Evolutionary conservation across 2,888 invertebrate species (phyloP).

Genomic region (Celastrina argiolus): DNA sequence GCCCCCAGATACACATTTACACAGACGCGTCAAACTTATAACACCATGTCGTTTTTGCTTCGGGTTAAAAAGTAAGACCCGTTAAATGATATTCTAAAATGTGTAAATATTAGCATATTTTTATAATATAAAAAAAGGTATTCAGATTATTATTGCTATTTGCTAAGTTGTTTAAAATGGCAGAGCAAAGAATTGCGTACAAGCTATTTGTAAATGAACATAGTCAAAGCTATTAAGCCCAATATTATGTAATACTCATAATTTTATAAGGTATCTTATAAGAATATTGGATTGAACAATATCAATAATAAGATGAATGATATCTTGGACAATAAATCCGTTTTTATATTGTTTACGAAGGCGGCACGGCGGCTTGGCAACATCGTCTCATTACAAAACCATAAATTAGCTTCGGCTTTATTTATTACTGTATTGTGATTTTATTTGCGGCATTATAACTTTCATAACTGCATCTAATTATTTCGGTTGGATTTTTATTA

Average conservation of each 20-base stretch:
- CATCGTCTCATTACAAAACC: conserved; percentile 34
- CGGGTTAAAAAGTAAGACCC: no score
- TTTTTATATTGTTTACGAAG: conserved; percentile 22
- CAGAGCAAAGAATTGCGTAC: no score
- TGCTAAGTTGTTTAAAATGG: no score
- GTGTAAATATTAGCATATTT: no score
- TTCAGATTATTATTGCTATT: no score
- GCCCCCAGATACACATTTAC: no score
- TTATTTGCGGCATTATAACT: background rate
- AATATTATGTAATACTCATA: background rate
- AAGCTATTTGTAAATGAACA: background rate
- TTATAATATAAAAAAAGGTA: no score
- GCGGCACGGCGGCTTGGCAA: conserved; percentile 28
- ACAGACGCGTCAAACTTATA: no score
- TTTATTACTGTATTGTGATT: conserved; percentile 32
- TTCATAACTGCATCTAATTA: background rate
- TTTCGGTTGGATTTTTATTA: background rate
- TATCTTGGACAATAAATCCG: conserved; percentile 10
- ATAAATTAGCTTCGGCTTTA: conserved; percentile 33
- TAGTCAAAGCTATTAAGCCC: background rate
- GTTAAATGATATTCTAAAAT: no score
- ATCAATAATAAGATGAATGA: conserved; percentile 23
- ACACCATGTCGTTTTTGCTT: no score
- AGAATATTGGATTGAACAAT: conserved; percentile 19
- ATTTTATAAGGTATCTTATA: background rate